These are phyloP conservation scores for Isaurus tuberculatus DNA, from an alignment of 92 coral and sea anemone genomes.

Conservation along the genomic window DNA sequence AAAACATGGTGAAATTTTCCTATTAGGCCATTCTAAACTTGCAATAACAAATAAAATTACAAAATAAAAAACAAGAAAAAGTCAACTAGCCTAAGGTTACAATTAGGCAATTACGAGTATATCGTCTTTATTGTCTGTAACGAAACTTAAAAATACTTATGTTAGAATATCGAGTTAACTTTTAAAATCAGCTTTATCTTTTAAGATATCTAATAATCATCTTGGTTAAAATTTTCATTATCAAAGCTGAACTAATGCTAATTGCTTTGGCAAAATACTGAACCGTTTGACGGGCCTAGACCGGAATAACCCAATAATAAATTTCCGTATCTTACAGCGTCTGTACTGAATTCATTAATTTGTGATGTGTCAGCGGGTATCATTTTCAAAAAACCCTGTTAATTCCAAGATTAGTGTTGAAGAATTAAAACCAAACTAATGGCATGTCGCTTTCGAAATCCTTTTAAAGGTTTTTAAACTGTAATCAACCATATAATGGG, in stretches of 20 bases:
- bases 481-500: background rate
- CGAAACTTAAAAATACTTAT: no score
- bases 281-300: background rate
- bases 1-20: no score
- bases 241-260: background rate
- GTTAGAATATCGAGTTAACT: no score
- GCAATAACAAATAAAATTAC: background rate
- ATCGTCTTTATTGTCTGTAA: background rate
- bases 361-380: constrained; percentile 30
- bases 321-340: background rate
- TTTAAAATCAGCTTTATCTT: background rate
- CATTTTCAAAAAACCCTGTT: constrained; percentile 26
- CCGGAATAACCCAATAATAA: constrained; percentile 32
- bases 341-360: constrained; percentile 10
- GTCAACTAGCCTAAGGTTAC: background rate
- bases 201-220: background rate
- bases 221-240: background rate
- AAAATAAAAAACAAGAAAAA: background rate
- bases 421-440: background rate
- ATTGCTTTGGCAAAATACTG: constrained; percentile 21
- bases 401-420: constrained; percentile 40
- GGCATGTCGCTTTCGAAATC: background rate
- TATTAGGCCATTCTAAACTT: background rate
- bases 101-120: background rate
- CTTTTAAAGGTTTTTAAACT: background rate